Conservation (phyloP, 2,888 invertebrate species). For the Hedychridium roseum region DNA sequence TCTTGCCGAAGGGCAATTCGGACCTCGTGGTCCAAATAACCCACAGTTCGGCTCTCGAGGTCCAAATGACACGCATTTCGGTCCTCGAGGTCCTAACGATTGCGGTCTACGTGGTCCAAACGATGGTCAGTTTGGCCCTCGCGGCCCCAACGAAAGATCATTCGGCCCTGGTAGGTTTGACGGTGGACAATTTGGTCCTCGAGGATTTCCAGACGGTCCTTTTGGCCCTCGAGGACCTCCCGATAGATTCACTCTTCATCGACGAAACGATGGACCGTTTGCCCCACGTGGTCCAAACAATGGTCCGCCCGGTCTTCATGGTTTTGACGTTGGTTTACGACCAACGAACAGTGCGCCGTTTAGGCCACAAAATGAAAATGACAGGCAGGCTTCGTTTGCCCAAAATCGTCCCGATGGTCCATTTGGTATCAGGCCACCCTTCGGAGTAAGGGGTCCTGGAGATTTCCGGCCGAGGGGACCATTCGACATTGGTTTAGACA, state of each 20-base stretch:
- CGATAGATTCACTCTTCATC: slow-evolving; percentile 3
- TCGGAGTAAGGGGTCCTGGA: slow-evolving; percentile 17
- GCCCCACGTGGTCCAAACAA: slow-evolving; percentile 12
- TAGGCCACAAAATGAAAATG: slow-evolving; percentile 1
- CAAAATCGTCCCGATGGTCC: slow-evolving; percentile 13
- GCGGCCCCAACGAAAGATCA: slow-evolving; percentile 14
- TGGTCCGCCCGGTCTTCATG: slow-evolving; percentile 20
- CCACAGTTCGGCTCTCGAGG: slow-evolving; percentile 14
- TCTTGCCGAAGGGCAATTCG: slow-evolving; percentile 5
- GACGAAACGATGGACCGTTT: slow-evolving; percentile 17
- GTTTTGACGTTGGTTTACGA: slow-evolving; percentile 17
- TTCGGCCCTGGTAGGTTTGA: slow-evolving; percentile 18
- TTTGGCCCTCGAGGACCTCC: slow-evolving; percentile 17
- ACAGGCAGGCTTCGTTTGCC: slow-evolving; percentile 2
- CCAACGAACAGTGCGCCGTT: slow-evolving; percentile 13
- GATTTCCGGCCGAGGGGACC: slow-evolving; percentile 14
- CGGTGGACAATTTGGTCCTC: slow-evolving; percentile 25
- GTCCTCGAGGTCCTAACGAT: slow-evolving; percentile 15
- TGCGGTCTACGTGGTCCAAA: slow-evolving; percentile 14
- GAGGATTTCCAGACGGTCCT: slow-evolving; percentile 18
- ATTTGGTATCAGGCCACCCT: slow-evolving; percentile 13
- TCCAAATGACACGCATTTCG: slow-evolving; percentile 24
- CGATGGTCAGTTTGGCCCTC: slow-evolving; percentile 21
- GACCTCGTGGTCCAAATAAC: slow-evolving; percentile 10
- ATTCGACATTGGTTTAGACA: slow-evolving; percentile 6